These are phyloP conservation scores for Hedya salicella DNA, from an alignment of 2,888 invertebrate species.

Conservation along the genomic window DNA sequence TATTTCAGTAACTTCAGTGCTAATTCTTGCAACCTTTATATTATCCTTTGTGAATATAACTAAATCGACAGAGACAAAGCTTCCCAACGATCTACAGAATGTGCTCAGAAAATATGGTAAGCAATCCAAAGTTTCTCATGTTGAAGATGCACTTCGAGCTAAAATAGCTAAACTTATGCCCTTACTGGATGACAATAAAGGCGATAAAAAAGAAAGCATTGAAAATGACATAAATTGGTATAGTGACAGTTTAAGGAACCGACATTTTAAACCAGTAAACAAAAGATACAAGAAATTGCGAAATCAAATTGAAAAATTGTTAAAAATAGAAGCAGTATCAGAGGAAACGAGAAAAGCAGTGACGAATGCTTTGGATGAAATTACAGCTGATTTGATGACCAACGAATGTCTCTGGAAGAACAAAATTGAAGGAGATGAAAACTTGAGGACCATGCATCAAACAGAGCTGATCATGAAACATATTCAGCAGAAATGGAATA, in stretches of 20 bases:
- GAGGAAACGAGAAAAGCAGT: conserved; percentile 10
- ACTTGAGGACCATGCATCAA: not conserved
- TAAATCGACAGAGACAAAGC: too few species aligned
- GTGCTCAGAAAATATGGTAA: too few species aligned
- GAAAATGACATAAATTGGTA: too few species aligned
- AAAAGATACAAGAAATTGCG: conserved; percentile 8
- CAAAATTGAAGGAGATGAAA: not conserved
- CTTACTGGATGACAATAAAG: too few species aligned
- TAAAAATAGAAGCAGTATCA: conserved; percentile 9
- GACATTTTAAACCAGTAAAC: not conserved
- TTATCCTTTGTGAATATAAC: too few species aligned
- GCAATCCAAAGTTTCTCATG: too few species aligned
- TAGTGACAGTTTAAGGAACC: not conserved
- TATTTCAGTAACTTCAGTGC: too few species aligned
- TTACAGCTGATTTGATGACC: conserved; percentile 1
- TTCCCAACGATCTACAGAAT: too few species aligned
- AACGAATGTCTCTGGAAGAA: not conserved
- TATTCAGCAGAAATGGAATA: conserved; percentile 21
- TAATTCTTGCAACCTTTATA: too few species aligned
- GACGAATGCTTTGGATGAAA: conserved; percentile 10
- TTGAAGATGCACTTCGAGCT: too few species aligned
- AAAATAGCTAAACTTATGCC: too few species aligned
- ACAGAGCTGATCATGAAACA: not conserved
- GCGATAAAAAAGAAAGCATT: too few species aligned
- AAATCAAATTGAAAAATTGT: not conserved